Evolutionary conservation across 1,140 invertebrate genomes (phyloP), one percentile per base, ranked within the genome.

Genomic region (Oreohelix idahoensis): DNA sequence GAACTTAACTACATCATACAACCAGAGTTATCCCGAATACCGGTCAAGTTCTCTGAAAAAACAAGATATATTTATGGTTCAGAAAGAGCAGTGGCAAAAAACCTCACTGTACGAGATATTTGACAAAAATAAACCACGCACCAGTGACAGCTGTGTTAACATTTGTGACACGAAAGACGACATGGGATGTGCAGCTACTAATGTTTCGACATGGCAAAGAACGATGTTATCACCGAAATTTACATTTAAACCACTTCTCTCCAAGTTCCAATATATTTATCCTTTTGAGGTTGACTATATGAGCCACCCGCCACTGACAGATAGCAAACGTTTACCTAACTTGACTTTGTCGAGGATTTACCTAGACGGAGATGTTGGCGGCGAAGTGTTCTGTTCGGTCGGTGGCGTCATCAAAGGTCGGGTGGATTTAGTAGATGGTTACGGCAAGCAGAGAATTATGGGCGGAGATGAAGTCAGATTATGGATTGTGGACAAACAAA

Each of bases 381-480:
- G n/a, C 26, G 10, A 8, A n/a, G 36, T 51, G 1, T 2, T 10
- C 8, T 78, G 75, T 63, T 20, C 26, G 11, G 39, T 58, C 5
- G 51, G 32, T 39, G 17, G 23, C 5, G 35, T 53, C 29, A 53
- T 78, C 11, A 58, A 35, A 20, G 75, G 75, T 17, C 45, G 75
- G 4, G 49, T 78, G 45, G 75, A 78, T 39, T 35, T 78, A 39
- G 35, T 53, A 2, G 32, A 78, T n/a, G 49, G 75, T 29, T 58
- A 78, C 32, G 75, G 75, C 15, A 29, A 53, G 10, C 49, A 51
- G 4, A 78, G 75, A 58, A 29, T 39, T 35, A 63, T 32, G 29
- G 75, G 75, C 4, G 53, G 45, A 36, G 75, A 78, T 58, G 75
- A 78, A n/a, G 45, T 78, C 10, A 10, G 75, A 29, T 11, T 58